Conservation (phyloP, 2,888 invertebrate genomes). For the Neoitamus cyanurus region DNA sequence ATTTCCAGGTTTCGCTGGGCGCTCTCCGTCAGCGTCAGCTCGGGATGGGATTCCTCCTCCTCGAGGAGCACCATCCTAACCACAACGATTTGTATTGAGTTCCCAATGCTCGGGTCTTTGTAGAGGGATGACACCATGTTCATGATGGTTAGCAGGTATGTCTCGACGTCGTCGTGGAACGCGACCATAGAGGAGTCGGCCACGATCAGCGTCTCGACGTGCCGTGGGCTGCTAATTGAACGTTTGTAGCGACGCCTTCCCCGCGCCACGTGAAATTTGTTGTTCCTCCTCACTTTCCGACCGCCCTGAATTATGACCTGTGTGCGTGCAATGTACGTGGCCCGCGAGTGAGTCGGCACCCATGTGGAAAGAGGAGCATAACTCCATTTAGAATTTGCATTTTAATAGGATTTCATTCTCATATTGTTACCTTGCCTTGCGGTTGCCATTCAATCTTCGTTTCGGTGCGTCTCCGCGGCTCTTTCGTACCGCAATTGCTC, state of each 20-base stretch:
- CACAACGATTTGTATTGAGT: slow-evolving; percentile 89
- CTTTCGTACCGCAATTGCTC: slow-evolving; percentile 71
- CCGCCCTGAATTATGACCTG: slow-evolving; percentile 66
- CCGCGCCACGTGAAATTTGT: slow-evolving; percentile 18
- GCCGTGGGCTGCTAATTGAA: slow-evolving; percentile 80
- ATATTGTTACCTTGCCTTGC: slow-evolving; percentile 64
- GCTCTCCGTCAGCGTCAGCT: slow-evolving; percentile 80
- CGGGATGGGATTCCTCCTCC: slow-evolving; percentile 69
- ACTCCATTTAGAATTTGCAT: slow-evolving; percentile 56
- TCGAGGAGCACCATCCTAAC: slow-evolving; percentile 85
- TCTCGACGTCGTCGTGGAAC: slow-evolving; percentile 87
- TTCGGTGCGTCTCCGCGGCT: slow-evolving; percentile 68
- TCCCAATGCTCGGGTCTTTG: slow-evolving; percentile 89
- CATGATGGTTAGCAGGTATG: slow-evolving; percentile 90
- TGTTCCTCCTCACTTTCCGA: slow-evolving; percentile 61
- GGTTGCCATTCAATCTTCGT: slow-evolving; percentile 73
- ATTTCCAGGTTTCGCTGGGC: slow-evolving; percentile 85
- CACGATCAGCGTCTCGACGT: slow-evolving; percentile 88
- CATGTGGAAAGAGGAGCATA: slow-evolving; percentile 49
- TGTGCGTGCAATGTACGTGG: slow-evolving; percentile 24
- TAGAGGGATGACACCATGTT: slow-evolving; percentile 91
- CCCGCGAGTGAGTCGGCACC: neutral
- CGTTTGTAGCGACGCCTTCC: slow-evolving; percentile 66
- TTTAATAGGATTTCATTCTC: slow-evolving; percentile 54
- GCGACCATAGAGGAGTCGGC: slow-evolving; percentile 89